A percentile compares a stretch with the other conserved stretches of the same genome.
Conservation (phyloP, 2,888 invertebrate species). For the Nemurella pictetii region DNA sequence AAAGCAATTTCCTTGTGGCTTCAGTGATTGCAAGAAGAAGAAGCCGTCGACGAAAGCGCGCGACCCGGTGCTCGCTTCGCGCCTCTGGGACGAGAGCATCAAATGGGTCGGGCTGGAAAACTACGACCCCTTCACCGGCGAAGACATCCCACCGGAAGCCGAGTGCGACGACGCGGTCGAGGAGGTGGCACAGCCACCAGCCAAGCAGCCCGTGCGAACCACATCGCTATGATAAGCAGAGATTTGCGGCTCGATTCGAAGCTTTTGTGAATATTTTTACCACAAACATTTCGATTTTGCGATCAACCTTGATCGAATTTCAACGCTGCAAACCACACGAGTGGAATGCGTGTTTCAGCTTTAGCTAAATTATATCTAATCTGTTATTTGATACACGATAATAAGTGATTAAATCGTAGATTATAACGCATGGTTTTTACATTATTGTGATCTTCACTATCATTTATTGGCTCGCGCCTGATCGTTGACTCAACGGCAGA, state of each 20-base stretch:
- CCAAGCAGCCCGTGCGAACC: background rate
- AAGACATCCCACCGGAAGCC: background rate
- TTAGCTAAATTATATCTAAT: background rate
- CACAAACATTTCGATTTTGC: background rate
- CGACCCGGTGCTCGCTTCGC: constrained; percentile 43
- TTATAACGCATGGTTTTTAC: no score
- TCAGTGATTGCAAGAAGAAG: constrained; percentile 44
- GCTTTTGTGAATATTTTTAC: background rate
- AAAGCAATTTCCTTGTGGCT: background rate
- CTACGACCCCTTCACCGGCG: constrained; percentile 38
- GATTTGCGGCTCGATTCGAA: background rate
- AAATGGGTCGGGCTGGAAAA: constrained; percentile 42
- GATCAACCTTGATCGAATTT: background rate
- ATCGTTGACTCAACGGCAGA: no score
- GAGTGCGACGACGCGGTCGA: no score
- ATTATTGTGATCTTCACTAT: no score
- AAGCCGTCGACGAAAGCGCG: constrained; percentile 41
- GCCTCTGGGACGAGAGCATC: constrained; percentile 46
- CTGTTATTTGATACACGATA: background rate
- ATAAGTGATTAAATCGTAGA: no score
- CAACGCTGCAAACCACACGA: background rate
- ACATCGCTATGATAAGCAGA: background rate
- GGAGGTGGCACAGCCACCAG: background rate
- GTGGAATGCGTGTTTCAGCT: background rate
- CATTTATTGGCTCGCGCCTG: no score